Evolutionary conservation across 2,797 vertebrate genomes (phyloP), one percentile per base, ranked within the genome.

Genomic region (Sebastolobus altivelis): DNA sequence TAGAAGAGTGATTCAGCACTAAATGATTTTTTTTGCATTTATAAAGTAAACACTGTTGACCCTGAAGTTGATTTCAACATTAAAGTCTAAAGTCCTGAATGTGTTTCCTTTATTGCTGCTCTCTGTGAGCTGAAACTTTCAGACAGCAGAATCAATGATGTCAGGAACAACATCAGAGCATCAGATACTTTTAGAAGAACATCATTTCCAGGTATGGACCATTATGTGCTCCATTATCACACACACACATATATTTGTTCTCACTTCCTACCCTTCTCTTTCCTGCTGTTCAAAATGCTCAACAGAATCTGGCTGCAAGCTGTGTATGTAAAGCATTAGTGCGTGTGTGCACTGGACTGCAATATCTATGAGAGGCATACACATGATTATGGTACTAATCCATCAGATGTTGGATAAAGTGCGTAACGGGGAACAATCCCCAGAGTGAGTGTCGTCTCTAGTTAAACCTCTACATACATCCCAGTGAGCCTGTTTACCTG

Each of bases 401-500:
- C 37, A 29, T 77, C 56, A 74, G 54, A 49, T 71, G 40, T 20
- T 61, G 27, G 72, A 40, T 27, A 22, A 73, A 43, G 46, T 29
- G 55, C 65, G 62, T 65, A 68, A 79, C 10, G 54, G 52, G 27
- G 8, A 65, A 46, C 25, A 67, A 40, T 22, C 29, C 22, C 59
- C 20, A 67, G 31, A 59, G 54, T 37, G 73, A 81, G 67, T 16
- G 27, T 11, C 2, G 20, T 67, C 22, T 25, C 25, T 25, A 52
- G 35, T 61, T 61, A 70, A 77, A 81, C 67, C 18, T 27, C 22
- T 35, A 14, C 33, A 46, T 18, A 4, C 40, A 33, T 49, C 66
- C 52, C 35, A 2, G 31, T 35, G n/a, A 60, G 62, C 12, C 16
- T 18, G 55, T 82, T 84, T 96, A 99, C 99, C 98, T 99, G 98